Base-by-base conservation (phyloP, 1,140 invertebrate species). In the Brachionus calyciflorus region DNA sequence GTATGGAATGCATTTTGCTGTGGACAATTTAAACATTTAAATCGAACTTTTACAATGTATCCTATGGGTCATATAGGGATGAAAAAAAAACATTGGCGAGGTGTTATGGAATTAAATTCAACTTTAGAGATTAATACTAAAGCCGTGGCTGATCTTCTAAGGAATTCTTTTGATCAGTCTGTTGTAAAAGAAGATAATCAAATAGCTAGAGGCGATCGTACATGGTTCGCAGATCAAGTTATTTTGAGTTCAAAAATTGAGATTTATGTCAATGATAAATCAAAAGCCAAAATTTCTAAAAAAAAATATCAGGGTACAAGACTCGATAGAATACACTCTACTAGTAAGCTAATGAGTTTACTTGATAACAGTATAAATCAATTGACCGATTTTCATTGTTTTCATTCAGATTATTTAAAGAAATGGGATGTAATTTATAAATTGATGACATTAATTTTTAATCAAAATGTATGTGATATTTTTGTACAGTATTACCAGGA, bases 61-160 rank as follows among this genome's bases (percentile, higher is more conserved):
- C 79, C 79, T 1, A 60, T 79, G 63, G 63, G 63, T 37, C 77
- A 79, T 33, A 70, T 78, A 12, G 76, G 63, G n/a, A 65, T 77
- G 57, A 77, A 19, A 10, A 68, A 77, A 24, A 40, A 51, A 14
- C 78, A 48, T 9, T 79, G 79, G 79, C 28, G 24, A 40, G 30
- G 41, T 3, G 33, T 46, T 10, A 68, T 68, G 63, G 17, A 24
- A 4, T 14, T 68, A 1, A 68, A 1, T 6, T 17, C 63, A 55
- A 19, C 26, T 55, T 1, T 7, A 12, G n/a, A 55, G 24, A 55
- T 55, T 17, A 7, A 55, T 2, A 26, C 51, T 3, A 55, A 26
- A n/a, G 14, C 51, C 26, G 30, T 55, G 3, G 30, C 4, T 12
- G 51, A 26, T 7, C 51, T 55, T 24, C 7, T 55, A 1, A 26